These are phyloP conservation scores for Gerris lacustris DNA, from an alignment of 2,888 invertebrate species.

Conservation along the genomic window DNA sequence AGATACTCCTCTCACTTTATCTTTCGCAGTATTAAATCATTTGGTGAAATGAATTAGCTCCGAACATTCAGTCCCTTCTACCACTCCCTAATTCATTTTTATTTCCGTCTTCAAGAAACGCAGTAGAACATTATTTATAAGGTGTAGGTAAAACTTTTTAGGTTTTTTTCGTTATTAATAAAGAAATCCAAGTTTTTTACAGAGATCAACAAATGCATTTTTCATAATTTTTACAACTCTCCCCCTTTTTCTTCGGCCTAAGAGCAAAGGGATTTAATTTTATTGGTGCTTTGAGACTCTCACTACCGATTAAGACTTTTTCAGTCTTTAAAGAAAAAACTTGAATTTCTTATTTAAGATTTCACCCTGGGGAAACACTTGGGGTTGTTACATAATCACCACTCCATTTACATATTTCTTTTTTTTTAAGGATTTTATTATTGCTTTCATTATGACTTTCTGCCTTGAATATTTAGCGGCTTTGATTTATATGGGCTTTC, in stretches of 20 bases:
- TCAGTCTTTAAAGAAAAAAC: background rate
- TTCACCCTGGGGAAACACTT: background rate
- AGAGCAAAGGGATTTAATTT: background rate
- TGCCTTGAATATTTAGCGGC: too few relatives aligned
- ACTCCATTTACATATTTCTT: background rate
- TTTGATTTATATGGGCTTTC: too few relatives aligned
- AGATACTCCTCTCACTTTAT: too few relatives aligned
- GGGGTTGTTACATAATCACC: background rate
- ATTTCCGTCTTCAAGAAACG: too few relatives aligned
- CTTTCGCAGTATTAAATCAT: too few relatives aligned
- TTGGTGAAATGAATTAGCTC: too few relatives aligned
- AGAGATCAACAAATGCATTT: background rate
- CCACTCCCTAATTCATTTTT: too few relatives aligned
- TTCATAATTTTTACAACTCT: background rate
- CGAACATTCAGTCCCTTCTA: too few relatives aligned
- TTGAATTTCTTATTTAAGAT: background rate
- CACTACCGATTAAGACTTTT: background rate
- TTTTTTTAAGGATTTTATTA: background rate
- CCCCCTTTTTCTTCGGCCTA: background rate
- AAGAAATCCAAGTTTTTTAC: background rate
- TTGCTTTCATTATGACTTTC: too few relatives aligned
- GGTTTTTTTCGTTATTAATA: background rate
- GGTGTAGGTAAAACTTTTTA: too few relatives aligned
- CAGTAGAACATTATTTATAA: too few relatives aligned
- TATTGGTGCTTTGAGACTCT: constrained; percentile 1